Evolutionary conservation across 2,797 vertebrate genomes (phyloP), one percentile per base, ranked within the genome.

Genomic region (Argyrosomus regius): DNA sequence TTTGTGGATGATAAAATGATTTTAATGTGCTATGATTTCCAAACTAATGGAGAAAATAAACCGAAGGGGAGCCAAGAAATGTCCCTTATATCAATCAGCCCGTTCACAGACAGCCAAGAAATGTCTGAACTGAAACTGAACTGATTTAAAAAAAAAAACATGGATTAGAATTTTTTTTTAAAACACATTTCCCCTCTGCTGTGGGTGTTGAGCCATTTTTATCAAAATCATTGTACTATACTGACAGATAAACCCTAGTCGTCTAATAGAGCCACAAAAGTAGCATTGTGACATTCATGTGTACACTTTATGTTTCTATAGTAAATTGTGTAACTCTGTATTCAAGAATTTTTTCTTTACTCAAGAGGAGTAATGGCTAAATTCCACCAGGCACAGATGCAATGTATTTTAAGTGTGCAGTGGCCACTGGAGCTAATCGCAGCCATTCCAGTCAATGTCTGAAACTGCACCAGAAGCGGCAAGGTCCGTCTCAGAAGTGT

Each of bases 1-100:
- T 82, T 56, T 75, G 66, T 46, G 57, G 62, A 77, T 41, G 60
- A 68, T 14, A n/a, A 54, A 78, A 84, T 62, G 0, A 69, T 58
- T 77, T 67, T 48, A 77, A 45, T 70, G 53, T 20, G 76, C 28
- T 46, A 20, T 39, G 16, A 60, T 68, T 67, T 24, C 0, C 53
- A 50, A 80, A 72, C 41, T 41, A 43, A 69, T 59, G 28, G 8
- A 77, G 31, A 57, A n/a, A 46, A 78, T 22, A 66, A 65, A 72
- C 11, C 54, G 26, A 77, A 59, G 22, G 4, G 0, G 4, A 57
- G 69, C 41, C 54, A 45, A n/a, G 48, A 49, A 3, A 67, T 5
- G 17, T 61, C 49, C 3, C 13, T 24, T n/a, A 49, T 14, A 18
- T 73, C 46, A 2, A n/a, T 56, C 18, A n/a, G 28, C 22, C 16